Evolutionary conservation across 2,888 invertebrate genomes (phyloP).

Genomic region (Dryadula phaetusa): DNA sequence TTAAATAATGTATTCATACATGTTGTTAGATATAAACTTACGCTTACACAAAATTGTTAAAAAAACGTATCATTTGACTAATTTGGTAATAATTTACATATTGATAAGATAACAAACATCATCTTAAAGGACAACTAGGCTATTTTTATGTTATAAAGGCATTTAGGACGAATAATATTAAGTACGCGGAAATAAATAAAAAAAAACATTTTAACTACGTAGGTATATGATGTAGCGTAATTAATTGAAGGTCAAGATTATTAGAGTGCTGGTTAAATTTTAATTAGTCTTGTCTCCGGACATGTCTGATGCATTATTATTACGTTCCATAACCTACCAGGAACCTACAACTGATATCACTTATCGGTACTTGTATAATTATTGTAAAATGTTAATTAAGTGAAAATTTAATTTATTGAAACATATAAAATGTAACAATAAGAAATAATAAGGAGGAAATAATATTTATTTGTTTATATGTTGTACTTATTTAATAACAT

Average conservation of each 20-base stretch:
- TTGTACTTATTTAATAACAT: too few species aligned
- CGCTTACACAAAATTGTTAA: background rate
- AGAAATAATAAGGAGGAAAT: too few species aligned
- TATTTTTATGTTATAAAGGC: slow-evolving; percentile 11
- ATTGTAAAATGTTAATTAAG: background rate
- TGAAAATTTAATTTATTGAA: background rate
- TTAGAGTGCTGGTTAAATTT: slow-evolving; percentile 11
- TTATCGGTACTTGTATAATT: background rate
- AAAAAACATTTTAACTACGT: background rate
- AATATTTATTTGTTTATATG: too few species aligned
- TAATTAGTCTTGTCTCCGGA: background rate
- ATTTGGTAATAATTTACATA: slow-evolving; percentile 10
- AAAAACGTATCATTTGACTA: background rate
- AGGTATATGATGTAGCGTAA: slow-evolving; percentile 20
- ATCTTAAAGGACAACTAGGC: slow-evolving; percentile 30
- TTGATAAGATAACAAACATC: slow-evolving; percentile 9
- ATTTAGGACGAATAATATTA: slow-evolving; percentile 30
- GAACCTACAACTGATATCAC: background rate
- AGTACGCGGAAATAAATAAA: slow-evolving; percentile 43
- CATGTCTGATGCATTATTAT: background rate
- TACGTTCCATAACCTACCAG: background rate
- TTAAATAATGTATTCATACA: background rate
- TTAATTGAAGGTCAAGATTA: slow-evolving; percentile 42
- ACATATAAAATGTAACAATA: too few species aligned
- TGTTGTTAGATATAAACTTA: too few species aligned